Conservation (phyloP, 2,797 vertebrate genomes). For the Aeoliscus strigatus region DNA sequence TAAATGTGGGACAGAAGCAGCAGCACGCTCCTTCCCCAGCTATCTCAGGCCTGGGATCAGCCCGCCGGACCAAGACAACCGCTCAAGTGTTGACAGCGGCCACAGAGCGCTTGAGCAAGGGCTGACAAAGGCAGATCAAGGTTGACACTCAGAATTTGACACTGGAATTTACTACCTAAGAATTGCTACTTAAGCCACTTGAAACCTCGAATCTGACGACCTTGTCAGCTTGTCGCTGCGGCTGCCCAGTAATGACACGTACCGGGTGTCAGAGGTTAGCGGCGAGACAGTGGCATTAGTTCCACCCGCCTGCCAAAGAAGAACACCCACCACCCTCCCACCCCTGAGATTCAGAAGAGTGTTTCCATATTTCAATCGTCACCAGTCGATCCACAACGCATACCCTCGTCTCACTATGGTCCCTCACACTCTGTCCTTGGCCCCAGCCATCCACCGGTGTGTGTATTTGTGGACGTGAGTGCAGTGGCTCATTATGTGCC, state of each 20-base stretch:
- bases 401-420: conserved; percentile 13
- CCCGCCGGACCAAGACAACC: conserved; percentile 11
- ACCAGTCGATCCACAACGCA: conserved; percentile 15
- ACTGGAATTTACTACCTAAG: not conserved
- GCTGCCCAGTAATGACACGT: conserved; percentile 5
- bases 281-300: not conserved
- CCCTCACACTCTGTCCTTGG: conserved; percentile 27
- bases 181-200: conserved; percentile 8
- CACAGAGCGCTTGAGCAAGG: not conserved
- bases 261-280: conserved; percentile 22
- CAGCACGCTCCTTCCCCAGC: conserved; percentile 23
- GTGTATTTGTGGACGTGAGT: conserved; percentile 16
- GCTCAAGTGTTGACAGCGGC: conserved; percentile 18
- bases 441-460: not conserved
- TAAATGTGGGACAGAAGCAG: conserved; percentile 46
- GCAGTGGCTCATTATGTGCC: conserved; percentile 31
- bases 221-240: conserved; percentile 17
- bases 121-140: conserved; percentile 10
- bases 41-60: conserved; percentile 27
- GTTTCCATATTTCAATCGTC: conserved; percentile 21
- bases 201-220: conserved; percentile 14
- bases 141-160: not conserved
- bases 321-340: not conserved
- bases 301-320: conserved; percentile 8
- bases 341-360: conserved; percentile 3